phyloP scores from a whole-genome alignment of 2,797 vertebrate genomes.

The Carduelis carduelis region DNA sequence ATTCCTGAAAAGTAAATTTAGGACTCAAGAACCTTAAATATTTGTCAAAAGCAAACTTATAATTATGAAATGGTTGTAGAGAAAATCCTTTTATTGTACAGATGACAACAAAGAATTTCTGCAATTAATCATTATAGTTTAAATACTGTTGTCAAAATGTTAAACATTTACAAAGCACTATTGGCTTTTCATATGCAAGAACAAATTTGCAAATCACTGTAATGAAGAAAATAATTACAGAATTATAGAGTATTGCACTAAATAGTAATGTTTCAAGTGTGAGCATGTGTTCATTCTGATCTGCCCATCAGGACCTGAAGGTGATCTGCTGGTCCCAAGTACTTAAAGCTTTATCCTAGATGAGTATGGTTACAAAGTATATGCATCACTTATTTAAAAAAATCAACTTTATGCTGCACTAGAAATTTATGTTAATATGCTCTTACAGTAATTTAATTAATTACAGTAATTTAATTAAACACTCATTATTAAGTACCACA shows the following conservation, averaged over 20 bases:
- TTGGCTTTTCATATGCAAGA: neutral
- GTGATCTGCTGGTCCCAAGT: neutral
- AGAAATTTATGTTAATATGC: neutral
- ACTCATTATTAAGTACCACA: neutral
- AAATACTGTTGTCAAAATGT: neutral
- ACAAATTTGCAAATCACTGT: neutral
- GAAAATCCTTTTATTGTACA: neutral
- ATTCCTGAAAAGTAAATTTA: neutral
- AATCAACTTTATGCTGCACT: neutral
- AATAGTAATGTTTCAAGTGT: neutral
- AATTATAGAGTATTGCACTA: neutral
- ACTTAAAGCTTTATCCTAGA: neutral
- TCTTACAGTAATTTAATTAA: constrained; percentile 16
- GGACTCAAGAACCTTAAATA: neutral
- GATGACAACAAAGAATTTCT: neutral
- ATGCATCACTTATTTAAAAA: neutral
- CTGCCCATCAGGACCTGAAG: neutral
- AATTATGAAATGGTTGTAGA: neutral
- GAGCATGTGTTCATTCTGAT: neutral
- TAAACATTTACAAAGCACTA: neutral
- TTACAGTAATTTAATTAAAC: constrained; percentile 17
- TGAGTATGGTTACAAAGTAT: neutral
- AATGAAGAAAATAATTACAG: neutral
- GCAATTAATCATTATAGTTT: neutral
- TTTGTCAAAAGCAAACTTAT: neutral